Base-by-base conservation (phyloP, 2,113 vertebrate species). In the Mesitornis unicolor region DNA sequence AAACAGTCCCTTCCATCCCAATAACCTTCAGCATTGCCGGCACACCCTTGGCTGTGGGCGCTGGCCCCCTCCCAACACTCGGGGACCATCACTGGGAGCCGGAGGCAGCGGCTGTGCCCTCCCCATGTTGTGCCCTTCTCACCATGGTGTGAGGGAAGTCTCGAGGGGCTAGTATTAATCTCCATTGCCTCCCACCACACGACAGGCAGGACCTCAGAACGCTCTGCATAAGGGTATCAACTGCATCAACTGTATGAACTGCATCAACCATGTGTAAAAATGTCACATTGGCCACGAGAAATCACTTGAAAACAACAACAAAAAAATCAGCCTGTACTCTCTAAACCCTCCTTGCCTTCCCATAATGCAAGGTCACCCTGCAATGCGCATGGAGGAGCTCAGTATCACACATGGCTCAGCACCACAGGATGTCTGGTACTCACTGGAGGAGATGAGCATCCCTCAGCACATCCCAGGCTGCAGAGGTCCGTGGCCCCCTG, bases 111-210 rank as follows among this genome's bases (percentile, higher is more conserved):
- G 77, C 67, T 74, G 68, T 61, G 78, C 69, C 77, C 56, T 35
- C 36, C n/a, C n/a, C n/a, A n/a, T n/a, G n/a, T n/a, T n/a, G 59
- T 84, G 79, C 54, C 71, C 79, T 83, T 89, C 70, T 76, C 59
- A 28, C 28, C 73, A 45, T 26, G 51, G 76, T 54, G n/a, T 83
- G 79, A 90, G 71, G 63, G 68, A 70, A 90, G 78, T 84, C 48
- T 40, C 42, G 56, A 90, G 64, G 78, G 74, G 19, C 29, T 3
- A 11, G 65, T 54, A 53, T 90, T 38, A 64, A 92, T 70, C 74
- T 69, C 69, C 2, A 1, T 48, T 59, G 70, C 89, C 82, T 92
- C 82, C 93, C 53, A 67, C 57, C 38, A n/a, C n/a, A n/a, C n/a
- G n/a, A n/a, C n/a, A n/a, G n/a, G n/a, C n/a, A n/a, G n/a, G n/a